Evolutionary conservation across 2,888 invertebrate species (phyloP), one percentile per base, ranked within the genome.

Genomic region (Cosmorhoe ocellata): DNA sequence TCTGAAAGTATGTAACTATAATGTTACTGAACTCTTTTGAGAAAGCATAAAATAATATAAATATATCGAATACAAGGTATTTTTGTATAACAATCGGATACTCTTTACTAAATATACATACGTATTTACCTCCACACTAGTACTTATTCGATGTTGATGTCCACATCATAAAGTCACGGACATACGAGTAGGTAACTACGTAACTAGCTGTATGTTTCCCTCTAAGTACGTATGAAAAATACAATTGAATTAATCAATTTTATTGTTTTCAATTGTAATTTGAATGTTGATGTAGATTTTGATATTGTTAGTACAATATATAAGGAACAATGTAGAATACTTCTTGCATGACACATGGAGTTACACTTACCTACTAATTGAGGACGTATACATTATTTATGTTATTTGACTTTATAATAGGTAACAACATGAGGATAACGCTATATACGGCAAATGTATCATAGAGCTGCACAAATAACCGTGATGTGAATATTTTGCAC

Each of bases 191-290:
- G 4, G 18, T 18, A n/a, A n/a, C n/a, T n/a, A n/a, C n/a, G 18
- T 18, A 3, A 18, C 18, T 3, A 18, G 18, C n/a, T n/a, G n/a
- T 18, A 18, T 18, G 18, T 18, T 18, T 18, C 18, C 18, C 4
- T 18, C 18, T 18, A 18, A 4, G 18, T 18, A 18, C 18, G 18
- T 45, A 51, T 38, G 44, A 39, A 50, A 42, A 39, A 51, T 42
- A 61, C 63, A 72, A 70, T 71, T 56, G 64, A 66, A 66, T 63
- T 64, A 66, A 66, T 62, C 61, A 64, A 57, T 64, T 64, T 61
- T 60, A 70, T 72, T 68, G 70, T 71, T 55, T 66, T 59, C 59
- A 63, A 69, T 64, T 64, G 62, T 61, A 63, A 62, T 56, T 36
- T 18, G 2, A 52, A 63, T 47, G 54, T 63, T 53, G 58, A 51